These are phyloP conservation scores for Protobothrops mucrosquamatus DNA, from an alignment of 2,113 vertebrate genomes.

Conservation along the genomic window DNA sequence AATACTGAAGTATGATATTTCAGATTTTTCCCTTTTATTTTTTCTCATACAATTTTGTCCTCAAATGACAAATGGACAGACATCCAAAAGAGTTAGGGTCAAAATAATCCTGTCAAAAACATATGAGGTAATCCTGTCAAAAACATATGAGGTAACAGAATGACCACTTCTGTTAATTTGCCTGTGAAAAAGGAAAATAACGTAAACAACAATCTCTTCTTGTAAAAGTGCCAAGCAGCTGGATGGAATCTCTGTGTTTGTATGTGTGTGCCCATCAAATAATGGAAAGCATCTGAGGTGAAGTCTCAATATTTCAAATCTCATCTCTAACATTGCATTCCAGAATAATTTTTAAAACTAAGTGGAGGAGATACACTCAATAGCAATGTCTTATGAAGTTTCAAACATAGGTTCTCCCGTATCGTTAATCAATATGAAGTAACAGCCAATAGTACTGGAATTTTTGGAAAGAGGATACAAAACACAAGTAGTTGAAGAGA, in stretches of 20 bases:
- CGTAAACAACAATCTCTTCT: not conserved
- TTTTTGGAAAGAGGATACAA: not conserved
- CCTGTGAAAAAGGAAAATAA: not conserved
- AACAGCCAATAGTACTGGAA: not conserved
- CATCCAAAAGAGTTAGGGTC: not conserved
- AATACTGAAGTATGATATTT: not conserved
- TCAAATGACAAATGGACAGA: not conserved
- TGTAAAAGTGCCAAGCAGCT: not conserved
- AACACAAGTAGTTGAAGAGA: not conserved
- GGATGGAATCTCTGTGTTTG: not conserved
- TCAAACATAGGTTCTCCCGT: not conserved
- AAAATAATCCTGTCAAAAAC: not conserved
- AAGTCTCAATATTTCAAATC: not conserved
- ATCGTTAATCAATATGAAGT: not conserved
- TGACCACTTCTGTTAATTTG: not conserved
- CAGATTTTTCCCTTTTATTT: not conserved
- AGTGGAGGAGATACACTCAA: not conserved
- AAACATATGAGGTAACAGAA: not conserved
- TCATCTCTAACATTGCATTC: not conserved
- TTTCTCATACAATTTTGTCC: not conserved
- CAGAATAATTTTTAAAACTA: not conserved
- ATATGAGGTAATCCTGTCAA: too few relatives aligned
- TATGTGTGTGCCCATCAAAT: not conserved
- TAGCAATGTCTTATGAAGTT: not conserved
- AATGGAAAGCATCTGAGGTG: not conserved